These are phyloP conservation scores for Bilobella aurantiaca DNA, from an alignment of 1,140 invertebrate species.

Conservation along the genomic window DNA sequence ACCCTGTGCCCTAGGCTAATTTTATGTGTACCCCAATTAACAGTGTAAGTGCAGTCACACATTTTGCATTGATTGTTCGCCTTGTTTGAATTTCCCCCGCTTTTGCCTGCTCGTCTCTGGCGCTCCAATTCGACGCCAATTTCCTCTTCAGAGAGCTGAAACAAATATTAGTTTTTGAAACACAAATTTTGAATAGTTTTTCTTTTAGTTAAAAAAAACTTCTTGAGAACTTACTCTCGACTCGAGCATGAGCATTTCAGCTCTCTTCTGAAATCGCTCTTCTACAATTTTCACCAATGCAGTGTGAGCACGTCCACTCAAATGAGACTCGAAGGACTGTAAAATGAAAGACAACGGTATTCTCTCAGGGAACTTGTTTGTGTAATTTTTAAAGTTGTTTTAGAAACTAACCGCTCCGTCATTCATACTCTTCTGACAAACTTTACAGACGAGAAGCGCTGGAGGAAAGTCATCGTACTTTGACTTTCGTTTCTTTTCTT, in stretches of 20 bases:
- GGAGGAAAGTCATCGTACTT: slow-evolving; percentile 31
- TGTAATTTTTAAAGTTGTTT: not conserved
- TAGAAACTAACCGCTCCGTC: slow-evolving; percentile 28
- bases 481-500: slow-evolving; percentile 12
- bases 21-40: slow-evolving; percentile 34
- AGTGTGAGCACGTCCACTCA: slow-evolving; percentile 27
- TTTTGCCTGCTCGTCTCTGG: slow-evolving; percentile 27
- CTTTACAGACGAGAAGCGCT: slow-evolving; percentile 25
- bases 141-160: slow-evolving; percentile 28
- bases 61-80: slow-evolving; percentile 33
- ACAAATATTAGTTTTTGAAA: not conserved
- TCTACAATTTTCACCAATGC: slow-evolving; percentile 28
- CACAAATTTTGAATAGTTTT: not conserved
- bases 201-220: not conserved
- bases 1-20: slow-evolving; percentile 29
- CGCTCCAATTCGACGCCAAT: slow-evolving; percentile 31
- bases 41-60: slow-evolving; percentile 33
- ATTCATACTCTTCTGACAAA: slow-evolving; percentile 31
- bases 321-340: slow-evolving; percentile 33
- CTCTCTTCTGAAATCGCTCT: slow-evolving; percentile 26
- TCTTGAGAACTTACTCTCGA: slow-evolving; percentile 23
- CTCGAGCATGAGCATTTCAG: slow-evolving; percentile 31
- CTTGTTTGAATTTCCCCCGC: slow-evolving; percentile 13
- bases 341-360: slow-evolving; percentile 11
- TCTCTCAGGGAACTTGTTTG: not conserved